Conservation (phyloP, 2,888 invertebrate genomes). For the Andricus curvator region DNA sequence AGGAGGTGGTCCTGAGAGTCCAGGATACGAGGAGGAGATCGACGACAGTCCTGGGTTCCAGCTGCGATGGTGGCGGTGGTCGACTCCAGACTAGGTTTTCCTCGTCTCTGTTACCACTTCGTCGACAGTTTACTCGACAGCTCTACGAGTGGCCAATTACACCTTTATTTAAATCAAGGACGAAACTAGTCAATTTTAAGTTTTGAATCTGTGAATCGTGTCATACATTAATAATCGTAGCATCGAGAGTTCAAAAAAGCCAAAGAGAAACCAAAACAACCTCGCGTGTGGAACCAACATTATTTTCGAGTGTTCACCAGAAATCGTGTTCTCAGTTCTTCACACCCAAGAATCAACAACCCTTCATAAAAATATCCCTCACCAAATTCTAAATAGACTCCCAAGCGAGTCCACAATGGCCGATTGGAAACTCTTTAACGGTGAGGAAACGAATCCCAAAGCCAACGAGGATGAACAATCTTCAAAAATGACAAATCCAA, state of each 20-base stretch:
- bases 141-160: conserved; percentile 75
- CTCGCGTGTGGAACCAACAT: conserved; percentile 45
- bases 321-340: conserved; percentile 16
- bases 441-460: conserved; percentile 58
- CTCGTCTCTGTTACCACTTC: conserved; percentile 65
- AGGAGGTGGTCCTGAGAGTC: conserved; percentile 70
- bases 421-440: conserved; percentile 72
- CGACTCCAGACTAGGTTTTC: conserved; percentile 54
- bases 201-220: conserved; percentile 54
- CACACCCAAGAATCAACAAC: neutral
- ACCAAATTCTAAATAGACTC: neutral
- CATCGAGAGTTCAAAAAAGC: conserved; percentile 11
- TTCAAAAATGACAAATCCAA: neutral
- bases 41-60: conserved; percentile 61
- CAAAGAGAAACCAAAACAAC: conserved; percentile 25
- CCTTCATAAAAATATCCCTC: neutral
- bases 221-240: conserved; percentile 27
- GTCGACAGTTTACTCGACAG: conserved; percentile 73
- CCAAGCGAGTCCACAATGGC: conserved; percentile 64
- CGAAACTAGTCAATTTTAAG: conserved; percentile 68
- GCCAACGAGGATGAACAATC: conserved; percentile 46
- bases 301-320: conserved; percentile 30
- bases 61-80: conserved; percentile 69
- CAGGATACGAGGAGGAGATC: conserved; percentile 59
- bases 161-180: conserved; percentile 74